phyloP scores from a whole-genome alignment of 2,113 vertebrate genomes.

The Lophochroa leadbeateri region DNA sequence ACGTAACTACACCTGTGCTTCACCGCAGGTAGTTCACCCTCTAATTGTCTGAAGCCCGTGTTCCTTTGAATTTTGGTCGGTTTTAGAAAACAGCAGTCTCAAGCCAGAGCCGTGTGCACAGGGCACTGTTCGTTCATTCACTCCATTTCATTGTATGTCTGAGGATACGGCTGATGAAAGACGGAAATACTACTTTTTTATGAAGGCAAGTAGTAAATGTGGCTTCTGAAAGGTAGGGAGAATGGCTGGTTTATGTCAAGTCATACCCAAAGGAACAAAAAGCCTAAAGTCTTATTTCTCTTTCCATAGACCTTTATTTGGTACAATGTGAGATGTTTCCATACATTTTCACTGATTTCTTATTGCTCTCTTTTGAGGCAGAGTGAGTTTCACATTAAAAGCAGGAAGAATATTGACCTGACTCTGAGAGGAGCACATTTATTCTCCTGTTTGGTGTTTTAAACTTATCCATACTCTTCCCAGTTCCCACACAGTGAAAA shows the following conservation, averaged over 20 bases:
- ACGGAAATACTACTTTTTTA: constrained; percentile 24
- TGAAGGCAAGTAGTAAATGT: neutral
- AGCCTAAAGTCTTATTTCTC: neutral
- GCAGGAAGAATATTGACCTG: neutral
- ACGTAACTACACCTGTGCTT: constrained; percentile 48
- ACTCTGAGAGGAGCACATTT: neutral
- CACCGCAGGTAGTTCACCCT: neutral
- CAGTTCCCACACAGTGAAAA: neutral
- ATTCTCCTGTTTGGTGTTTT: neutral
- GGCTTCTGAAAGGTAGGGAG: neutral
- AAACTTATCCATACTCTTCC: neutral
- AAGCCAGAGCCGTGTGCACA: neutral
- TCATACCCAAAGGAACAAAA: neutral
- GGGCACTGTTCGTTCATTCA: neutral
- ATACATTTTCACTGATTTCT: constrained; percentile 48
- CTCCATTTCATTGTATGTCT: neutral
- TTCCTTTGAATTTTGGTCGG: neutral
- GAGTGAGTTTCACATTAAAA: neutral
- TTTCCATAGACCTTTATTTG: neutral
- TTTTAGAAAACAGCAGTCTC: neutral
- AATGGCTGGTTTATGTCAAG: neutral
- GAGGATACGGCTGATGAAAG: neutral
- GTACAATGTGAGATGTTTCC: neutral
- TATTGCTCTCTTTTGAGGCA: neutral
- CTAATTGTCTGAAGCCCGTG: neutral